phyloP scores from a whole-genome alignment of 2,888 invertebrate species.

The Harpalus rubripes region DNA sequence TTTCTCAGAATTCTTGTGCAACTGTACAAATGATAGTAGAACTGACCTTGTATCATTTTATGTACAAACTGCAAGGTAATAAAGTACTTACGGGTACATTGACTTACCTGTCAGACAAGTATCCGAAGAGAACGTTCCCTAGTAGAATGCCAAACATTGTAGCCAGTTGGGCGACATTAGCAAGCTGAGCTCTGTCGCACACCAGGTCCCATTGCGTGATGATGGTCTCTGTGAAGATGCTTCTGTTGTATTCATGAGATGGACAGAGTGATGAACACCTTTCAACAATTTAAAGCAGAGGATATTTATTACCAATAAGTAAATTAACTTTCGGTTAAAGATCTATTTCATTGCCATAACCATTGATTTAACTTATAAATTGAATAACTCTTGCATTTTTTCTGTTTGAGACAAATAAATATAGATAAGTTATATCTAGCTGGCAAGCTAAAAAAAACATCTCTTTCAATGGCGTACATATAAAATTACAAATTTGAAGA shows the following conservation, averaged over 20 bases:
- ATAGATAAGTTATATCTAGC: no score
- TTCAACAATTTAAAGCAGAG: background rate
- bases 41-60: no score
- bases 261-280: constrained; percentile 78
- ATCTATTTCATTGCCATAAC: no score
- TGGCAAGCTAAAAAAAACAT: no score
- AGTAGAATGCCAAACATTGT: constrained; percentile 89
- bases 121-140: constrained; percentile 87
- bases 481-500: no score
- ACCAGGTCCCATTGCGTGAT: constrained; percentile 88
- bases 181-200: constrained; percentile 83
- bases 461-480: no score
- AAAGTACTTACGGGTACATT: background rate
- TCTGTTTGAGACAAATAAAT: no score
- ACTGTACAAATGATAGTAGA: background rate
- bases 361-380: no score
- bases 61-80: no score
- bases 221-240: constrained; percentile 85
- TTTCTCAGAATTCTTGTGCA: no score
- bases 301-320: background rate
- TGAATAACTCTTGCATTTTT: no score
- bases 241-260: constrained; percentile 81
- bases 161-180: constrained; percentile 87
- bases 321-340: background rate
- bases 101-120: constrained; percentile 86